phyloP scores from a whole-genome alignment of 2,888 invertebrate genomes.

The Cyclophora punctaria region DNA sequence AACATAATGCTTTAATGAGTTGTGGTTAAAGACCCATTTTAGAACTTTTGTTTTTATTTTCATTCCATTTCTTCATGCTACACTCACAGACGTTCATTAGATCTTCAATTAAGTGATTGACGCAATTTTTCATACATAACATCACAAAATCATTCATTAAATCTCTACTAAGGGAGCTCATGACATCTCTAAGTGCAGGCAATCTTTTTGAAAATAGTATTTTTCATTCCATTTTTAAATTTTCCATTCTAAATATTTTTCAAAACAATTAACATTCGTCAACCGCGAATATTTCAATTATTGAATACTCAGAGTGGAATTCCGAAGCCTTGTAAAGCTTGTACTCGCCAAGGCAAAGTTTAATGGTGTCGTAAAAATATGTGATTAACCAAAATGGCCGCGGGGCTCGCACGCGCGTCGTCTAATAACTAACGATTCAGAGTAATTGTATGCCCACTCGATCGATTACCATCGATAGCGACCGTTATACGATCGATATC shows the following conservation, averaged over 20 bases:
- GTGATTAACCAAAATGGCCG: neutral
- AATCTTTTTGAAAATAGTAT: no score
- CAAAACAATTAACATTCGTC: neutral
- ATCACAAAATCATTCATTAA: no score
- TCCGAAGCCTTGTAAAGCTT: neutral
- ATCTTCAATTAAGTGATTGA: no score
- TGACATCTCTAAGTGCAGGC: no score
- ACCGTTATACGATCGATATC: neutral
- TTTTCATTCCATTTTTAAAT: neutral
- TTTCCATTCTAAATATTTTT: neutral
- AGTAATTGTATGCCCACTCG: neutral
- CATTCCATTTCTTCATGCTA: no score
- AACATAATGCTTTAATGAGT: no score
- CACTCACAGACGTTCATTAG: no score
- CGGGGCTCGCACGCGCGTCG: neutral
- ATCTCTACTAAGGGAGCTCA: no score
- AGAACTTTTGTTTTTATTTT: no score
- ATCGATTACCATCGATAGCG: neutral
- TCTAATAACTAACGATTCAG: neutral
- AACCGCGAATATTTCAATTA: neutral
- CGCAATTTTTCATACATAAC: no score
- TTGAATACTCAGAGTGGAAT: no score
- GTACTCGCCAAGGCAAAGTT: neutral
- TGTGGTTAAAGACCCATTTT: no score
- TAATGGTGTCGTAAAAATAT: conserved; percentile 3